Base-by-base conservation (phyloP, 2,797 vertebrate species). In the Trachurus trachurus region DNA sequence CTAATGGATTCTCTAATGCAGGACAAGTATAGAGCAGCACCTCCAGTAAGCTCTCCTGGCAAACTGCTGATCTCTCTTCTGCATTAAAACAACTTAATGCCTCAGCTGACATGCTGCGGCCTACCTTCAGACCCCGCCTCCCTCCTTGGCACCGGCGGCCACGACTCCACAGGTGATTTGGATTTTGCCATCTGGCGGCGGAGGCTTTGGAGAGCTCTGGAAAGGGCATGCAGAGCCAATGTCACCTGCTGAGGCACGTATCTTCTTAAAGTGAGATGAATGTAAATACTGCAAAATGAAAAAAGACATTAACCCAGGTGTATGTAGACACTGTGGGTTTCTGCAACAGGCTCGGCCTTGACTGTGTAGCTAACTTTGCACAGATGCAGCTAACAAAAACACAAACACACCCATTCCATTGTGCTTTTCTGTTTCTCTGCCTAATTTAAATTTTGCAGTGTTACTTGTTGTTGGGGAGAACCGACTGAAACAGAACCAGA, bases 61-160 rank as follows among this genome's bases (percentile, higher is more conserved):
- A 64, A 62, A 49, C 13, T 2, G 42, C 26, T 76, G 64, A 86
- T 74, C 64, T 57, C 54, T 64, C 12, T 39, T 40, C 53, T 68
- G 50, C 58, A 66, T 75, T 76, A 86, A 66, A 75, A 79, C 75
- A 62, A 56, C 71, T 81, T 86, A 83, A 88, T 74, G 81, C 82
- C 77, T 39, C 47, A 12, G 64, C 73, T 76, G 67, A 79, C 54
- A 56, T 54, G 39, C 74, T 21, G 37, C 76, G 65, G 58, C 54
- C 63, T 54, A 68, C 71, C 71, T 60, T 57, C 49, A 56, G 64
- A 39, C 16, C 53, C 56, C 15, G 31, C 71, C 72, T 31, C 60
- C 50, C 26, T 60, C 44, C 44, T 68, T 85, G 71, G 66, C 84
- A 40, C 42, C 39, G 0, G 2, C 37, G 0, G 49, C n/a, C 45